These are phyloP conservation scores for Scaeva pyrastri DNA, from an alignment of 2,888 invertebrate species.

Conservation along the genomic window DNA sequence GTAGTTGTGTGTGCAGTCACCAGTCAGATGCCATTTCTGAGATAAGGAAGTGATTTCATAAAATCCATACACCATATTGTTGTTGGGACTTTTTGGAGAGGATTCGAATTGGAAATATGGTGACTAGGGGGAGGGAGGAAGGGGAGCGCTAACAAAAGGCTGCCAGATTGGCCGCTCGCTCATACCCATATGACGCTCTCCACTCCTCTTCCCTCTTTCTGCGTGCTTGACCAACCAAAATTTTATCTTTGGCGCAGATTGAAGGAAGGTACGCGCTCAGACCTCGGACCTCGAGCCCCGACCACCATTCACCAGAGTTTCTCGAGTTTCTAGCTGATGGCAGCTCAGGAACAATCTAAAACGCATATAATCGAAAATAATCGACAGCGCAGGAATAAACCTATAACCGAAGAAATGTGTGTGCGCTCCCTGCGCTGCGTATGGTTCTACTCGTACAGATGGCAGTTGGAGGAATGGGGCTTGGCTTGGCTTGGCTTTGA, in stretches of 20 bases:
- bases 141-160: conserved; percentile 56
- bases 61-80: conserved; percentile 74
- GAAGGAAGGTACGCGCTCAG: conserved; percentile 46
- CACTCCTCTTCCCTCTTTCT: conserved; percentile 8
- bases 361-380: conserved; percentile 76
- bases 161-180: conserved; percentile 15
- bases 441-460: conserved; percentile 23
- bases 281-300: background rate
- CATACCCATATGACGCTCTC: too few relatives aligned
- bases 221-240: conserved; percentile 55
- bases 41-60: conserved; percentile 76
- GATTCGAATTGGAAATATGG: conserved; percentile 2
- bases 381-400: conserved; percentile 49
- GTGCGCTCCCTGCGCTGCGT: conserved; percentile 43
- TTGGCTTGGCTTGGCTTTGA: conserved; percentile 25
- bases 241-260: conserved; percentile 71
- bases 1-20: conserved; percentile 45
- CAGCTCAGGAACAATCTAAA: conserved; percentile 64
- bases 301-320: conserved; percentile 23
- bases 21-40: conserved; percentile 73
- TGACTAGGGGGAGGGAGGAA: background rate
- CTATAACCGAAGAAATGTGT: conserved; percentile 38
- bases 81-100: too few relatives aligned
- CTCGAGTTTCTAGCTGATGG: conserved; percentile 7
- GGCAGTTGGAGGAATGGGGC: conserved; percentile 31